A percentile compares a stretch with the other conserved stretches of the same genome.
Evolutionary conservation across 53 echinoderm and acorn worm genomes (phyloP).

Genomic region (Apostichopus leukothele): DNA sequence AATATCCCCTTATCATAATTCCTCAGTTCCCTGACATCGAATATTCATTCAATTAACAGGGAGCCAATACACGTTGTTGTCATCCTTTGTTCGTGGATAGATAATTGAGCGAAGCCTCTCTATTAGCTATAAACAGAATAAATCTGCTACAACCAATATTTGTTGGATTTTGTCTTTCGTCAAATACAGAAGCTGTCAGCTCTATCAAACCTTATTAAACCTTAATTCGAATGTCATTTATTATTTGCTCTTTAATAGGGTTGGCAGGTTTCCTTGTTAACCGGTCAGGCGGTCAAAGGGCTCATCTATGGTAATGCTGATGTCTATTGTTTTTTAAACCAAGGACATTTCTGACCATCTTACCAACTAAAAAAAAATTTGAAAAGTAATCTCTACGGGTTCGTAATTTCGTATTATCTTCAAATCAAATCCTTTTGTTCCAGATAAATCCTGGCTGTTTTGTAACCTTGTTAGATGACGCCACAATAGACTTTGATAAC

Average conservation of each 20-base stretch:
- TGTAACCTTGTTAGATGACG: background rate
- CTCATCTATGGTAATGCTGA: background rate
- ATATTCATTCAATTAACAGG: too few relatives aligned
- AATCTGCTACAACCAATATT: too few relatives aligned
- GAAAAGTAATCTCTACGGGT: background rate
- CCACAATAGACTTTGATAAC: background rate
- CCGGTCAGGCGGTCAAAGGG: background rate
- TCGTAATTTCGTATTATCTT: conserved; percentile 10
- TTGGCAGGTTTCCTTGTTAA: background rate
- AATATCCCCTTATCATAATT: too few relatives aligned
- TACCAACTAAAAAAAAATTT: background rate
- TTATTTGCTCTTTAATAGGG: background rate
- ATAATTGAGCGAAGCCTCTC: too few relatives aligned
- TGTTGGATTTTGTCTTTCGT: too few relatives aligned
- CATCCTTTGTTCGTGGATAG: too few relatives aligned
- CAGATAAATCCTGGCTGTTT: background rate
- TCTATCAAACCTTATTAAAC: background rate
- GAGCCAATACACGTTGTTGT: too few relatives aligned
- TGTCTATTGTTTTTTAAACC: background rate
- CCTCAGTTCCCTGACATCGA: too few relatives aligned
- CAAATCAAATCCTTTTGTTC: conserved; percentile 28
- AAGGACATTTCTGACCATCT: background rate
- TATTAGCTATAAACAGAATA: too few relatives aligned
- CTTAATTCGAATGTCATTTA: background rate
- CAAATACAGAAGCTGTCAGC: background rate